Evolutionary conservation across 2,113 vertebrate species (phyloP).

Genomic region (Dipodomys merriami): DNA sequence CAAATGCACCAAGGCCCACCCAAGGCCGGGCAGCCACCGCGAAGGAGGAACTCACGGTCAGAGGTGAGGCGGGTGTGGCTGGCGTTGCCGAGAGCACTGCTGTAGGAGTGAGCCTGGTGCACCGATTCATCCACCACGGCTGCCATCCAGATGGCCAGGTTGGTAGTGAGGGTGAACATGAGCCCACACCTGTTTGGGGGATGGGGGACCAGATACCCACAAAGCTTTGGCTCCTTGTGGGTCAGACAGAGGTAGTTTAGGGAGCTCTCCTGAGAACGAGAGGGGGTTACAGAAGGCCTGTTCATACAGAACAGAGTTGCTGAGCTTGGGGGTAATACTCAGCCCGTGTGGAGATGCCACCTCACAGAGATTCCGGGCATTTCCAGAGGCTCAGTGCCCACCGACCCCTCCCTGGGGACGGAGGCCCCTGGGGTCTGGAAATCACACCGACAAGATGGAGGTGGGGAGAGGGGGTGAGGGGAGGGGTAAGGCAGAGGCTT

Average conservation of each 20-base stretch:
- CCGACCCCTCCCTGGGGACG: not conserved
- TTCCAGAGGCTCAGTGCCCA: not conserved
- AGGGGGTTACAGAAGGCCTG: not conserved
- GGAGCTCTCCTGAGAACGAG: not conserved
- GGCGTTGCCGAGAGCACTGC: not conserved
- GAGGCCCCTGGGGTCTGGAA: not conserved
- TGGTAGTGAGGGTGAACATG: conserved; percentile 95
- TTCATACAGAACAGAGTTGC: not conserved
- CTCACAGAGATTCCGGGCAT: not conserved
- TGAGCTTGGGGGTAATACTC: not conserved
- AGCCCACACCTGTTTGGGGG: conserved; percentile 90
- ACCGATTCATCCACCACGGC: conserved; percentile 94
- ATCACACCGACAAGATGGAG: not conserved
- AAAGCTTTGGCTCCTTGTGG: not conserved
- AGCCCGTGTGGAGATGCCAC: not conserved
- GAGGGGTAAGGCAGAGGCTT: not conserved
- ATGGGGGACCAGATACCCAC: not conserved
- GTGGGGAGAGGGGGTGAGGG: too few relatives aligned
- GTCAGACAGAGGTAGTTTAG: not conserved
- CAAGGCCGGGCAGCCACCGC: not conserved
- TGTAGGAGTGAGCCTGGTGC: conserved; percentile 88
- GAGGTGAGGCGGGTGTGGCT: conserved; percentile 33
- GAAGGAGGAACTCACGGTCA: conserved; percentile 63
- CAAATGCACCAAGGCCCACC: not conserved
- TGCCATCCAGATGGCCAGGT: conserved; percentile 95